Conservation (phyloP, 2,888 invertebrate genomes). For the Ephialtes manifestator region DNA sequence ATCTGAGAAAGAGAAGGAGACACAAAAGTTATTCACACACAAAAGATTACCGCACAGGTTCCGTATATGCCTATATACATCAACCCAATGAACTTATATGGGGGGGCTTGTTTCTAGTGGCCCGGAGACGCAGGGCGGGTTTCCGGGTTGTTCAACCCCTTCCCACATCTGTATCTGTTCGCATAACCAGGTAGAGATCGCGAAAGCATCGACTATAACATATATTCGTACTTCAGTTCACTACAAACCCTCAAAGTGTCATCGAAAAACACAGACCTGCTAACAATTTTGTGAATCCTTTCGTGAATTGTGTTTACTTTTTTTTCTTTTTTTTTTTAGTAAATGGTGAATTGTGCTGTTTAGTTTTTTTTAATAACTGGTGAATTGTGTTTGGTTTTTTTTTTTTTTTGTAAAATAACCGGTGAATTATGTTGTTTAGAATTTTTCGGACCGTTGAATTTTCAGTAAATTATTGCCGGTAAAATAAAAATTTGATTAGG, state of each 20-base stretch:
- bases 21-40: constrained; percentile 66
- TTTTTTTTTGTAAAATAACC: too few species aligned
- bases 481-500: too few species aligned
- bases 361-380: too few species aligned
- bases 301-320: background rate
- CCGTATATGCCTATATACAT: constrained; percentile 65
- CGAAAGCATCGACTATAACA: constrained; percentile 40
- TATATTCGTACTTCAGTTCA: constrained; percentile 61
- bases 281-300: constrained; percentile 3
- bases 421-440: too few species aligned
- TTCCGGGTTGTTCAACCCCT: constrained; percentile 77
- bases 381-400: too few species aligned
- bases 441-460: too few species aligned
- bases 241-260: constrained; percentile 41
- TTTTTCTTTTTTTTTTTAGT: too few species aligned
- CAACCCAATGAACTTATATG: background rate
- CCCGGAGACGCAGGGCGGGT: constrained; percentile 59
- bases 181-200: constrained; percentile 43
- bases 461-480: too few species aligned
- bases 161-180: constrained; percentile 74
- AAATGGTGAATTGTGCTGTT: too few species aligned
- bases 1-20: constrained; percentile 71
- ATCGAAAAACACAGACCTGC: constrained; percentile 28
- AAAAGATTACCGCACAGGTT: constrained; percentile 76
- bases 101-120: constrained; percentile 46